Base-by-base conservation (phyloP, 2,113 vertebrate species). In the Microcebus lehilahytsara region DNA sequence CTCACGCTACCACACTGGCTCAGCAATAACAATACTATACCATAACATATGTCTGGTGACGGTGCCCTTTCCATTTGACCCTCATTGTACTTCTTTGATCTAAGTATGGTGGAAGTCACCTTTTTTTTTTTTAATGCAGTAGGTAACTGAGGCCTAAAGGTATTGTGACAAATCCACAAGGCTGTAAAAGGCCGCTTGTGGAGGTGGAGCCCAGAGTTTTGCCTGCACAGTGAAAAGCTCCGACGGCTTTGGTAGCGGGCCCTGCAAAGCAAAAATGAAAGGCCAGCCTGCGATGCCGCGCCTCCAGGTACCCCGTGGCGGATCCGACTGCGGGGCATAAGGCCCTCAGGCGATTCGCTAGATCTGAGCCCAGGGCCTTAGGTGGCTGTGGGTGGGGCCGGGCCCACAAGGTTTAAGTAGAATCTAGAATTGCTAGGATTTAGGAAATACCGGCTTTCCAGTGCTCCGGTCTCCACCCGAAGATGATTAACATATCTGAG, bases 171-270 rank as follows among this genome's bases (percentile, higher is more conserved):
- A 42, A 67, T 34, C 40, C 37, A 30, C 62, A 19, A 0, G 60
- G 91, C 93, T 75, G 81, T 95, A 96, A 93, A 85, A 72, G 80
- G 77, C 91, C 23, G 85, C 5, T 37, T 37, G 89, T 32, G 89
- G 92, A 96, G 96, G 93, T 92, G 96, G 86, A 89, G 96, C 79
- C 89, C 89, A n/a, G 74, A 32, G 71, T 72, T 92, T 91, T 20
- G 46, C 49, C 72, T 64, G 66, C 91, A 58, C 71, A 62, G 78
- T 79, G 42, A n/a, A 77, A 78, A 67, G 86, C 75, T 37, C 96
- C 72, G 62, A 49, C 20, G 85, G 62, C 77, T 91, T 46, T 40
- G 80, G 71, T 37, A 53, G 92, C 64, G 6, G 77, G 53, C 25
- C 60, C 78, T 60, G 88, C 53, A 2, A n/a, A 46, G 5, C 71